Evolutionary conservation across 2,113 vertebrate genomes (phyloP).

Genomic region (Caranx ignobilis): DNA sequence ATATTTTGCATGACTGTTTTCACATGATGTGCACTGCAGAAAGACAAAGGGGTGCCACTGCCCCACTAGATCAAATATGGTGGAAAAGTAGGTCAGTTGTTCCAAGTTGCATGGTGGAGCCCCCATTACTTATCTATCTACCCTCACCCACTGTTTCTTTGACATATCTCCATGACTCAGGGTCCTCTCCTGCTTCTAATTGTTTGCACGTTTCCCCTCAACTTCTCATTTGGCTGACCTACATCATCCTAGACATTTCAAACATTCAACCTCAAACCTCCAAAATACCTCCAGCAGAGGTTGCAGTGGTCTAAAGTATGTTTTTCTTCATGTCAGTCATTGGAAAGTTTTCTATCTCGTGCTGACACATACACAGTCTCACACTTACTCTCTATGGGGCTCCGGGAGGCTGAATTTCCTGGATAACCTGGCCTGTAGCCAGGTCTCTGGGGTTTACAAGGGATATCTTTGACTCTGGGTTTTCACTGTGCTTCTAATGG

Average conservation of each 20-base stretch:
- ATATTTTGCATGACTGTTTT: slow-evolving; percentile 57
- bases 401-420: slow-evolving; percentile 61
- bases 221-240: slow-evolving; percentile 2
- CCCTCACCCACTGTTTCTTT: slow-evolving; percentile 12
- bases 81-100: slow-evolving; percentile 66
- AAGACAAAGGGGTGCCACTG: slow-evolving; percentile 36
- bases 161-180: slow-evolving; percentile 7
- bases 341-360: slow-evolving; percentile 30
- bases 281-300: neutral
- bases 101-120: slow-evolving; percentile 22
- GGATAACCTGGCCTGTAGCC: slow-evolving; percentile 53
- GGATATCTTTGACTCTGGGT: slow-evolving; percentile 33
- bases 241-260: neutral
- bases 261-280: slow-evolving; percentile 3
- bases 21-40: slow-evolving; percentile 34
- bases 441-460: slow-evolving; percentile 44
- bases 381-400: neutral
- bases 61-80: slow-evolving; percentile 29
- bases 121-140: neutral
- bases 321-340: slow-evolving; percentile 8
- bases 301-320: neutral
- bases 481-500: slow-evolving; percentile 37
- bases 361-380: slow-evolving; percentile 19
- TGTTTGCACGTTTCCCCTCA: neutral
- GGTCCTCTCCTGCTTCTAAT: slow-evolving; percentile 1